Percentiles rank a stretch among this genome's conserved stretches.
Conservation (phyloP, 2,888 invertebrate species). For the Tachina fera region DNA sequence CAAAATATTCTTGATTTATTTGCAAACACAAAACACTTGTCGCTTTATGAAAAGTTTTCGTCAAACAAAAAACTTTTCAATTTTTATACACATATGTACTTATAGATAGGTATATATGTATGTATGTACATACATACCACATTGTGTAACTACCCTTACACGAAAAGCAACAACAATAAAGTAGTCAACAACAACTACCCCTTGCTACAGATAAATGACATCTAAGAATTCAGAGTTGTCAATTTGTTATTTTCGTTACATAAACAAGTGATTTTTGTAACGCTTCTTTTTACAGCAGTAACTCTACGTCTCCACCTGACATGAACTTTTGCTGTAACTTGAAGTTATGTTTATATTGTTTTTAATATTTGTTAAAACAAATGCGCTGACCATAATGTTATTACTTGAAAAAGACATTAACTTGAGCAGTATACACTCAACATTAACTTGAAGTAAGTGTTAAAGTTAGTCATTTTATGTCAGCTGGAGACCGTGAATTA, state of each 20-base stretch:
- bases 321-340: too few species aligned
- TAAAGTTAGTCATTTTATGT: too few species aligned
- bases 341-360: too few species aligned
- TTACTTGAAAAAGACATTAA: too few species aligned
- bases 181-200: slow-evolving; percentile 53
- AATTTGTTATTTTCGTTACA: not conserved
- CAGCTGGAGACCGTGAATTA: too few species aligned
- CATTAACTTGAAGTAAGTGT: too few species aligned
- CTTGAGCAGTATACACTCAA: too few species aligned
- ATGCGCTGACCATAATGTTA: too few species aligned
- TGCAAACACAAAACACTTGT: slow-evolving; percentile 72
- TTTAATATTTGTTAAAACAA: too few species aligned
- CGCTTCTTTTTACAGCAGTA: too few species aligned
- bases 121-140: not conserved
- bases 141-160: slow-evolving; percentile 20
- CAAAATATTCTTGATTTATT: slow-evolving; percentile 71
- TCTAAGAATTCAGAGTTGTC: slow-evolving; percentile 33
- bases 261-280: slow-evolving; percentile 18
- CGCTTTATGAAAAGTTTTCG: slow-evolving; percentile 69
- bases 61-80: slow-evolving; percentile 62
- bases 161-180: slow-evolving; percentile 32
- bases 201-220: slow-evolving; percentile 52
- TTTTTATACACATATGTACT: slow-evolving; percentile 30
- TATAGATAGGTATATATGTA: too few species aligned
- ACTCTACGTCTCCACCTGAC: too few species aligned